These are phyloP conservation scores for Halcyon malimbica DNA, from an alignment of 2,113 vertebrate species.

Conservation along the genomic window DNA sequence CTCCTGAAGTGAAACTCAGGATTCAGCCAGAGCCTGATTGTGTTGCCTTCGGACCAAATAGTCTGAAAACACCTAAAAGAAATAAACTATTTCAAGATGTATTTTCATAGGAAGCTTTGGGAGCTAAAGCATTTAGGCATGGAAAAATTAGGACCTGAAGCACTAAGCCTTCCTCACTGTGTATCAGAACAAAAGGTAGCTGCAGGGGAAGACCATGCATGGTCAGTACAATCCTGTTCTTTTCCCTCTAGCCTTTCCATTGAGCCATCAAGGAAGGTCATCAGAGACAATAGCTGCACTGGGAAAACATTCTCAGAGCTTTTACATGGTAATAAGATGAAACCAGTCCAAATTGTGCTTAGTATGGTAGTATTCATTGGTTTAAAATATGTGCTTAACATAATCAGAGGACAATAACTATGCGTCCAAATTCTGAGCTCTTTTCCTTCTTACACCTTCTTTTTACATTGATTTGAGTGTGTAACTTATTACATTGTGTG, in stretches of 20 bases:
- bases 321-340: neutral
- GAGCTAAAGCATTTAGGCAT: neutral
- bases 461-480: neutral
- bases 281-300: neutral
- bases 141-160: neutral
- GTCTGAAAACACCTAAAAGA: neutral
- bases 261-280: neutral
- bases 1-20: neutral
- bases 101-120: neutral
- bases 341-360: neutral
- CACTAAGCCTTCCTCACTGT: neutral
- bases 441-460: neutral
- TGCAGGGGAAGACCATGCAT: neutral
- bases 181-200: neutral
- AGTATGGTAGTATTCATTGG: neutral
- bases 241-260: neutral
- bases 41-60: neutral
- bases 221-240: neutral
- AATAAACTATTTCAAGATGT: neutral
- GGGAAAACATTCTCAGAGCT: neutral
- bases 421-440: neutral
- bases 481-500: neutral
- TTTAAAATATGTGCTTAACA: neutral
- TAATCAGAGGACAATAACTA: neutral
- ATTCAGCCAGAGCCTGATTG: neutral